Conservation (phyloP, 2,797 vertebrate species). For the Xenops minutus region DNA sequence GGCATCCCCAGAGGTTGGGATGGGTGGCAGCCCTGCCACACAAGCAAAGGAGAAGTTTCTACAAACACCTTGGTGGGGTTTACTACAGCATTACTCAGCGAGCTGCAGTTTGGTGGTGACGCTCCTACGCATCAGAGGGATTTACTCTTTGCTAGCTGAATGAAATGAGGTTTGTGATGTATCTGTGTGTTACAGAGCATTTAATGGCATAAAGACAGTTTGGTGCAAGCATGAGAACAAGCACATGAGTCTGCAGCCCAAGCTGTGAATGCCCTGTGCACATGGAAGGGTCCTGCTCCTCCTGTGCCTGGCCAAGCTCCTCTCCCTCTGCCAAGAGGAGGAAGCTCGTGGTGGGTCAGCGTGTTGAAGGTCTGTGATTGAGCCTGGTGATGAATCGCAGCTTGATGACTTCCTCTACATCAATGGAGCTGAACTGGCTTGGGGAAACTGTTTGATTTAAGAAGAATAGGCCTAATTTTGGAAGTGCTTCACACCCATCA, state of each 20-base stretch:
- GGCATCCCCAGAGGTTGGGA: neutral
- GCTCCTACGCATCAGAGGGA: conserved; percentile 23
- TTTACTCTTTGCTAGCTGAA: conserved; percentile 22
- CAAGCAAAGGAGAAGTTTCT: rapidly evolving
- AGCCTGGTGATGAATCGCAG: conserved; percentile 50
- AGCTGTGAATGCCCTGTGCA: rapidly evolving
- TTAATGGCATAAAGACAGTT: neutral
- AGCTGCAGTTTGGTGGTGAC: neutral
- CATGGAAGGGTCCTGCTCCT: neutral
- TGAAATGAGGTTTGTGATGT: neutral
- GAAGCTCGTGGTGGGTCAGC: neutral
- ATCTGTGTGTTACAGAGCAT: neutral
- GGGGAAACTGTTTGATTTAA: conserved; percentile 69
- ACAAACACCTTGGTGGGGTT: neutral
- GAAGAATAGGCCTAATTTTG: conserved; percentile 67
- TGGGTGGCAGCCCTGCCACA: rapidly evolving
- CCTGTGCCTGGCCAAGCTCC: neutral
- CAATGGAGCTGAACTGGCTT: conserved; percentile 61
- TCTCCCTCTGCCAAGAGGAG: neutral
- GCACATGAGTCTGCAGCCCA: rapidly evolving
- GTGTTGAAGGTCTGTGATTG: neutral
- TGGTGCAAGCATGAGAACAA: neutral
- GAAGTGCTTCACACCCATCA: conserved; percentile 67
- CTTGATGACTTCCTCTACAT: conserved; percentile 66
- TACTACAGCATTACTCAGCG: neutral